A percentile compares a stretch with the other conserved stretches of the same genome.
Conservation (phyloP, 2,888 invertebrate species). For the Erpobdella octoculata region DNA sequence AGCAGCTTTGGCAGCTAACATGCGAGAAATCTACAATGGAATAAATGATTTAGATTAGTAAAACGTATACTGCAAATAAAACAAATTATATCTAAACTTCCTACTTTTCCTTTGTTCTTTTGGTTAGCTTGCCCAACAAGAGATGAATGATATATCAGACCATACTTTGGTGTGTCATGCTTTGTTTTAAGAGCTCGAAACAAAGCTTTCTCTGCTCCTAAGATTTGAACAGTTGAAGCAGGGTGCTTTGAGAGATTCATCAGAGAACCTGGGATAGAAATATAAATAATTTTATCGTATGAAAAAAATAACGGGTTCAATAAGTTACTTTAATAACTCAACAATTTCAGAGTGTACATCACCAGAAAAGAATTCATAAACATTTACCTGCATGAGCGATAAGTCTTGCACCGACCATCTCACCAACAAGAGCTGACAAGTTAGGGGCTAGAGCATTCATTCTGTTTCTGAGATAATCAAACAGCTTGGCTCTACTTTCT, state of each 20-base stretch:
- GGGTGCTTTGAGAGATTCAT: slow-evolving; percentile 94
- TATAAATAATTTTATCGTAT: background rate
- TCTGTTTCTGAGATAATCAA: slow-evolving; percentile 82
- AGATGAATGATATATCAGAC: slow-evolving; percentile 91
- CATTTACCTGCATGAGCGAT: slow-evolving; percentile 83
- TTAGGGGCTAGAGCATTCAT: slow-evolving; percentile 99
- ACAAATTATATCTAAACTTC: slow-evolving; percentile 21
- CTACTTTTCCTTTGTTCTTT: slow-evolving; percentile 75
- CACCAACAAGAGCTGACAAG: slow-evolving; percentile 86
- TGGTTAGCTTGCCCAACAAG: slow-evolving; percentile 80
- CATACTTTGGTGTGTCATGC: slow-evolving; percentile 96
- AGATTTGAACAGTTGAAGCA: slow-evolving; percentile 91
- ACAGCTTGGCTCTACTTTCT: slow-evolving; percentile 79
- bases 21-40: slow-evolving; percentile 64
- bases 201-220: slow-evolving; percentile 94
- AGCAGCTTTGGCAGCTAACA: slow-evolving; percentile 91
- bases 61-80: background rate
- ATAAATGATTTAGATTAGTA: background rate
- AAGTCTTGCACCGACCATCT: slow-evolving; percentile 88
- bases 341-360: background rate
- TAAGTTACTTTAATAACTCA: background rate
- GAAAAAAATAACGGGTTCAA: background rate
- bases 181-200: slow-evolving; percentile 93
- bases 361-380: slow-evolving; percentile 4
- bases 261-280: slow-evolving; percentile 63